Base-by-base conservation (phyloP, 2,797 vertebrate species). In the Ispidina lecontei region DNA sequence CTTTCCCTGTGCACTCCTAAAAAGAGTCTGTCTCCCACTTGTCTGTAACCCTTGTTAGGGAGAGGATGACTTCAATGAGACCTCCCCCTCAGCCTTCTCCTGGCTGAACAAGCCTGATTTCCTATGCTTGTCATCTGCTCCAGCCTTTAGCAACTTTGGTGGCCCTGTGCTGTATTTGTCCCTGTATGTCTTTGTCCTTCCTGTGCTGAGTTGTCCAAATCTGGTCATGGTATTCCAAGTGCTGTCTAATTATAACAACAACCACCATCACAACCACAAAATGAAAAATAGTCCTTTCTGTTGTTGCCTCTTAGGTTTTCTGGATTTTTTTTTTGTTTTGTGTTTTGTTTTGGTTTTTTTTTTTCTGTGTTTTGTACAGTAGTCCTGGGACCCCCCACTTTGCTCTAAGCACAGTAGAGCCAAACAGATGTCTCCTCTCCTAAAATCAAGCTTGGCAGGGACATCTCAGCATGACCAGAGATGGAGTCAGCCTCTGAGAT, bases 301-400 rank as follows among this genome's bases (percentile, higher is more conserved):
- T 19, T 62, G 20, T 31, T 49, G 23, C 10, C 58, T 70, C 3
- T 60, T 33, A 6, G 17, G 46, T 77, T 56, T 80, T 55, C 28
- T 60, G 9, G 37, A 39, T 21, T 35, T 10, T 72, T 62, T 41
- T 52, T 41, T 29, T 72, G 7, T 15, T 39, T 39, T 39, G 37
- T 6, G 14, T 39, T 39, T 39, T 14, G 37, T 80, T 55, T 25
- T 60, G 9, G 37, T 21, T 35, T 12, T 72, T 35, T 12, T 72
- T 62, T 41, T 52, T 41, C 18, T 5, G 0, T 3, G 43, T 51
- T 71, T 63, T 31, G 8, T 76, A 18, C 0, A 0, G 14, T 39
- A 70, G 18, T n/a, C 75, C 12, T 10, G 26, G 52, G 25, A 60
- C 1, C 19, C 5, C 7, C 25, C 31, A 25, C 33, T 62, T 49